Evolutionary conservation across 2,113 vertebrate genomes (phyloP).

Genomic region (Corythaixoides concolor): DNA sequence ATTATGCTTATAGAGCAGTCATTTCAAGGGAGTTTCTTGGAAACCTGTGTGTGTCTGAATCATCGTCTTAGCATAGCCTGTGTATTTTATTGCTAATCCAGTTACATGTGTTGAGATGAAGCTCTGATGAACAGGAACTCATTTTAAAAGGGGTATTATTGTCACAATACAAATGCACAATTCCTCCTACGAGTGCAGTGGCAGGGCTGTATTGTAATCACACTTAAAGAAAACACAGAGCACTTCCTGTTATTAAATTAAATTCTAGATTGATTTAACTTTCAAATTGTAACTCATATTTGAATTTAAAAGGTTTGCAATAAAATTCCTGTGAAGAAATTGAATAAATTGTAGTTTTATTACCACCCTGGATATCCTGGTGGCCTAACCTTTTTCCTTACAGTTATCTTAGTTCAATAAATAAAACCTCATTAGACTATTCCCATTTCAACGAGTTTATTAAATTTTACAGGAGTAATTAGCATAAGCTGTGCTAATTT

Average conservation of each 20-base stretch:
- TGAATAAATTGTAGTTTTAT: conserved; percentile 84
- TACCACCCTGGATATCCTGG: conserved; percentile 76
- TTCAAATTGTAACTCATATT: conserved; percentile 78
- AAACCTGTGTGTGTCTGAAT: conserved; percentile 54
- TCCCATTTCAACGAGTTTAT: conserved; percentile 98
- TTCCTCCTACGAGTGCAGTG: conserved; percentile 61
- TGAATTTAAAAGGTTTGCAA: conserved; percentile 84
- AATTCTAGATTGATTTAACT: conserved; percentile 79
- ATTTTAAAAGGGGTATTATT: conserved; percentile 63
- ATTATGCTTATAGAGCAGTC: conserved; percentile 12
- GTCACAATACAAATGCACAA: conserved; percentile 53
- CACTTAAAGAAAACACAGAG: conserved; percentile 71
- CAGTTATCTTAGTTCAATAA: conserved; percentile 99
- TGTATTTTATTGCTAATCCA: conserved; percentile 47
- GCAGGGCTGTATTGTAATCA: conserved; percentile 69
- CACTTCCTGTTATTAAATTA: conserved; percentile 78
- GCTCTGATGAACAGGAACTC: conserved; percentile 71
- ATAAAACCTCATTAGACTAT: conserved; percentile 99
- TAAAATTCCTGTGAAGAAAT: conserved; percentile 81
- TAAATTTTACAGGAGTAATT: conserved; percentile 99
- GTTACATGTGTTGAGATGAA: conserved; percentile 65
- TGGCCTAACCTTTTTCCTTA: conserved; percentile 88
- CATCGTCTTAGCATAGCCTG: conserved; percentile 78
- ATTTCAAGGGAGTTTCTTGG: conserved; percentile 47
- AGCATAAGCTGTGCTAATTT: conserved; percentile 98